phyloP scores from a whole-genome alignment of 1,140 invertebrate species.

The Spodoptera frugiperda region DNA sequence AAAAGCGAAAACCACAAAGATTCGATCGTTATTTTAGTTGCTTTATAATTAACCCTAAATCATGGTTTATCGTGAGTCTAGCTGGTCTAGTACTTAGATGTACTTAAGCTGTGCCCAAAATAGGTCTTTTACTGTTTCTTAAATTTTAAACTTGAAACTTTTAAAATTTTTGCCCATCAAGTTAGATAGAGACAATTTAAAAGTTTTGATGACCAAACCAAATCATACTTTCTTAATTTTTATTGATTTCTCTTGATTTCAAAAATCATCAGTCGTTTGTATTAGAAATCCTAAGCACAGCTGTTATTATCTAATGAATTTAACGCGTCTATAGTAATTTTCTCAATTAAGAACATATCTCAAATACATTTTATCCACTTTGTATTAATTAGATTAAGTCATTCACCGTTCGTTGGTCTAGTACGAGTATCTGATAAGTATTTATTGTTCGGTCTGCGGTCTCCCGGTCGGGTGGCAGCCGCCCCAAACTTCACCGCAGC shows the following conservation, averaged over 20 bases:
- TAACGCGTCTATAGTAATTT: no score
- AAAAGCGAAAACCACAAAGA: conserved; percentile 70
- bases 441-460: conserved; percentile 44
- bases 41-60: conserved; percentile 34
- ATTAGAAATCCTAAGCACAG: no score
- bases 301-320: no score
- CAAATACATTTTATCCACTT: background rate
- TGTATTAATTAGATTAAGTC: conserved; percentile 14
- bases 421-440: conserved; percentile 37
- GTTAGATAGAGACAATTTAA: no score
- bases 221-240: no score
- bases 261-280: no score
- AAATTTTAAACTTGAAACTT: background rate
- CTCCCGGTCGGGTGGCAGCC: background rate
- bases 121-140: background rate
- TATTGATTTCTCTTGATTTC: background rate
- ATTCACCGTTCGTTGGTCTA: conserved; percentile 12
- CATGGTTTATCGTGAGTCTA: background rate
- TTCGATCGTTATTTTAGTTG: conserved; percentile 43
- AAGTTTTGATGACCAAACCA: no score
- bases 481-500: conserved; percentile 44
- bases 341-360: no score
- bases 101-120: background rate
- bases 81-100: background rate
- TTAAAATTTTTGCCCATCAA: no score